phyloP scores from a whole-genome alignment of 1,140 invertebrate genomes.

The Lepidostoma basale region DNA sequence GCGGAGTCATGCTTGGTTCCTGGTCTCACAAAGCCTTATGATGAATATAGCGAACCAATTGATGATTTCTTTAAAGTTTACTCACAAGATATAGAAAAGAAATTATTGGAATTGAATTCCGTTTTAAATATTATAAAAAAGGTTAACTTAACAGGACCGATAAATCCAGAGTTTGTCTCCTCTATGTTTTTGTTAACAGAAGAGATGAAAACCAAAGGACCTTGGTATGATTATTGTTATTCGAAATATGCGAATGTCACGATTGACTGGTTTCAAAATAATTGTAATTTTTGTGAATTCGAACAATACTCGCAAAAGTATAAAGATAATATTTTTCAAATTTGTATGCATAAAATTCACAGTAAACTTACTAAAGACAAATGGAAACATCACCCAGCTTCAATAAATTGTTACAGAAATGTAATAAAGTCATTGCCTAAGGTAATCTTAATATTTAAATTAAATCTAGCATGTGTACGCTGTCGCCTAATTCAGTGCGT shows the following conservation, averaged over 20 bases:
- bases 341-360: constrained; percentile 38
- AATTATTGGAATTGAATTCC: constrained; percentile 11
- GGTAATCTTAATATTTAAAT: constrained; percentile 28
- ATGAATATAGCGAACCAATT: constrained; percentile 29
- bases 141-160: not conserved
- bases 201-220: constrained; percentile 32
- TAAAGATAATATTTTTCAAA: constrained; percentile 29
- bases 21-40: constrained; percentile 26
- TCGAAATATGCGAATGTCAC: constrained; percentile 8
- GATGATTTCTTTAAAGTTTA: not conserved
- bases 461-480: too few species aligned
- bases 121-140: constrained; percentile 13
- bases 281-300: not conserved
- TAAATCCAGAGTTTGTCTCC: constrained; percentile 31
- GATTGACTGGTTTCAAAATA: constrained; percentile 23
- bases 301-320: not conserved
- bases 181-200: constrained; percentile 29
- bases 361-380: constrained; percentile 41
- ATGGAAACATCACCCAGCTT: constrained; percentile 37
- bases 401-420: constrained; percentile 34
- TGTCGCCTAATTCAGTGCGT: too few species aligned
- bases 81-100: not conserved
- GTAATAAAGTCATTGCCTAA: constrained; percentile 24
- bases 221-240: constrained; percentile 27
- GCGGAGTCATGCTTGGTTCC: constrained; percentile 37